Percentiles rank a stretch among this genome's conserved stretches.
Conservation (phyloP, 2,113 vertebrate species). For the Seriola aureovittata region DNA sequence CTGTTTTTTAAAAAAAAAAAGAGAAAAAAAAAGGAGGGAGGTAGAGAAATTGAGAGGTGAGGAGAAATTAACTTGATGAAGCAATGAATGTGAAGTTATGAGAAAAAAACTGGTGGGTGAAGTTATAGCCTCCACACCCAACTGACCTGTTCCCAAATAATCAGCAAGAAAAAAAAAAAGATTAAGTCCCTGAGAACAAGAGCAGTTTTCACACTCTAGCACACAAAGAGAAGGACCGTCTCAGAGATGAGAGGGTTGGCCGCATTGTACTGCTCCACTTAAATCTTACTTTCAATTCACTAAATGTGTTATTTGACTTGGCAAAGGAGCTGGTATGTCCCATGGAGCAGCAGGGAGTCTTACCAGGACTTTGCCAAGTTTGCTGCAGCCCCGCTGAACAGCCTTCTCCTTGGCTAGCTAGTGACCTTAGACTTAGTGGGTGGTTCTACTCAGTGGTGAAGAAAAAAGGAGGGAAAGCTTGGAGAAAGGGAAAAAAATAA, state of each 20-base stretch:
- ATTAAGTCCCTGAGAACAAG: constrained; percentile 92
- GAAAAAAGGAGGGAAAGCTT: background rate
- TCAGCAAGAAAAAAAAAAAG: constrained; percentile 81
- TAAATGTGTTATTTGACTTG: constrained; percentile 99
- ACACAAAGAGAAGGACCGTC: constrained; percentile 90
- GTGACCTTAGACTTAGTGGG: constrained; percentile 96
- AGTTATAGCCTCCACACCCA: constrained; percentile 89
- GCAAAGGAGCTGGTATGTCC: constrained; percentile 93
- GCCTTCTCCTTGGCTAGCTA: constrained; percentile 91
- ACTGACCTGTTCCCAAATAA: constrained; percentile 98
- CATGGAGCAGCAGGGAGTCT: constrained; percentile 92
- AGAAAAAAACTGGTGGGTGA: constrained; percentile 83
- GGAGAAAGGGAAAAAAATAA: constrained; percentile 73
- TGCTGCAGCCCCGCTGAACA: constrained; percentile 89
- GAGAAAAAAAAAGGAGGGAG: background rate
- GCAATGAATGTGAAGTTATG: constrained; percentile 77
- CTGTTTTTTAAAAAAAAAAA: constrained; percentile 30
- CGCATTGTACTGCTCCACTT: constrained; percentile 92
- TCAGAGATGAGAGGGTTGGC: constrained; percentile 91
- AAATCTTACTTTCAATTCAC: constrained; percentile 97
- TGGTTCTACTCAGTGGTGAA: constrained; percentile 86
- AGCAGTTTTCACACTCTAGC: constrained; percentile 90
- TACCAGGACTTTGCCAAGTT: constrained; percentile 93
- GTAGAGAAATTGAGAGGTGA: constrained; percentile 15
- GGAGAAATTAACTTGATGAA: constrained; percentile 50